phyloP scores from a whole-genome alignment of 2,888 invertebrate species.

The Apomyelois bistriatella region DNA sequence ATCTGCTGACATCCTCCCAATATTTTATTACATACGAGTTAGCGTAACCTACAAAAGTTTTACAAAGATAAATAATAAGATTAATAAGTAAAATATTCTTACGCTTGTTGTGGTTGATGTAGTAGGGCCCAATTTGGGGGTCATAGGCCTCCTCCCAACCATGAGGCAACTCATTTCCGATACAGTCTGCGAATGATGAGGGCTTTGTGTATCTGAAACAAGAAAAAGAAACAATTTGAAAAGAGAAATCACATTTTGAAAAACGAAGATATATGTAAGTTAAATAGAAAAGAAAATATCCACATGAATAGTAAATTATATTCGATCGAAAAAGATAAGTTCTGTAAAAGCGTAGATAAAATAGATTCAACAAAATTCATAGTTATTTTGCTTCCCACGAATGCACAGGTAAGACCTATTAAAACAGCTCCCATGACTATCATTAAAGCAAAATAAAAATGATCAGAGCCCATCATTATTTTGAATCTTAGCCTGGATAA shows the following conservation, averaged over 20 bases:
- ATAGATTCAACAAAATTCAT: too few species aligned
- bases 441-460: constrained; percentile 67
- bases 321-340: too few species aligned
- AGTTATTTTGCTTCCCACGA: constrained; percentile 54
- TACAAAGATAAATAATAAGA: too few species aligned
- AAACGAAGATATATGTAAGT: too few species aligned
- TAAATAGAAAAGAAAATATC: too few species aligned
- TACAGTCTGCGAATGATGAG: constrained; percentile 97
- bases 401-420: constrained; percentile 49
- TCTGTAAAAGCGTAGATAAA: too few species aligned
- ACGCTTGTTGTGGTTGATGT: constrained; percentile 98
- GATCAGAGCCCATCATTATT: constrained; percentile 55
- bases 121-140: constrained; percentile 96
- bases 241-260: too few species aligned
- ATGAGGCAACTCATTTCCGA: constrained; percentile 97
- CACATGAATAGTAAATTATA: too few species aligned
- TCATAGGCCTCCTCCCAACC: constrained; percentile 99
- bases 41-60: too few species aligned
- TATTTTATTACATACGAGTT: too few species aligned
- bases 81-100: constrained; percentile 67
- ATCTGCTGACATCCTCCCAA: too few species aligned
- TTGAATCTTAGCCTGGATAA: constrained; percentile 52
- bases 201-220: constrained; percentile 96
- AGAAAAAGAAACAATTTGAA: constrained; percentile 30
- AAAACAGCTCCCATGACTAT: constrained; percentile 58